Evolutionary conservation across 2,113 vertebrate genomes (phyloP), one percentile per base, ranked within the genome.

Genomic region (Mus spicilegus): DNA sequence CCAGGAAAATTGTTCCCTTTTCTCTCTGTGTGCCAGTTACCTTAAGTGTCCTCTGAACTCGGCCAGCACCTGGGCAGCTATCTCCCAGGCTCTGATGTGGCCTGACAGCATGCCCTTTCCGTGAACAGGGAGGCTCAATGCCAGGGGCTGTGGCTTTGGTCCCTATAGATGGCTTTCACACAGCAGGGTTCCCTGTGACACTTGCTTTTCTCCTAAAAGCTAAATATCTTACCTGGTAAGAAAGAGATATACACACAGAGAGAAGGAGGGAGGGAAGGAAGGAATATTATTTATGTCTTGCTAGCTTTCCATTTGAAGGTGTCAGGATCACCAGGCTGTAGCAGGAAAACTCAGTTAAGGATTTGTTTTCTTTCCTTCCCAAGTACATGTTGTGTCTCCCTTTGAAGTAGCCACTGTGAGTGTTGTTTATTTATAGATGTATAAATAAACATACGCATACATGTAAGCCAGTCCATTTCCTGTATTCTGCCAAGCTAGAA

Each of bases 381-480:
- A 86, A 94, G 88, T 86, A 56, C 13, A 42, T 42, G 39, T 61
- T 81, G 73, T 93, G 36, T 89, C 77, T 96, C 86, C 87, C 77
- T 94, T 95, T 95, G 96, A 91, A 73, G 90, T 78, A 89, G 56
- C 96, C 42, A 86, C 84, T 89, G 10, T 93, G 72, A 36, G 86
- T 89, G 86, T 54, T 92, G 14, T 93, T 92, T 97, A 94, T 95
- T 97, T 96, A 84, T 69, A 78, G 78, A 69, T 94, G 67, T 81
- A 82, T 93, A 96, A 96, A 95, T 89, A 95, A 97, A 96, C 85
- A 96, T 72, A 36, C 92, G 95, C 93, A 56, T 91, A 78, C 67
- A 54, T 26, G 56, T 70, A 46, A 93, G 80, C 84, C 51, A 42
- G 76, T 86, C 77, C 82, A 89, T 95, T 97, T 97, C 93, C 92